Conservation (phyloP, 2,113 vertebrate genomes). For the Labeo catla region DNA sequence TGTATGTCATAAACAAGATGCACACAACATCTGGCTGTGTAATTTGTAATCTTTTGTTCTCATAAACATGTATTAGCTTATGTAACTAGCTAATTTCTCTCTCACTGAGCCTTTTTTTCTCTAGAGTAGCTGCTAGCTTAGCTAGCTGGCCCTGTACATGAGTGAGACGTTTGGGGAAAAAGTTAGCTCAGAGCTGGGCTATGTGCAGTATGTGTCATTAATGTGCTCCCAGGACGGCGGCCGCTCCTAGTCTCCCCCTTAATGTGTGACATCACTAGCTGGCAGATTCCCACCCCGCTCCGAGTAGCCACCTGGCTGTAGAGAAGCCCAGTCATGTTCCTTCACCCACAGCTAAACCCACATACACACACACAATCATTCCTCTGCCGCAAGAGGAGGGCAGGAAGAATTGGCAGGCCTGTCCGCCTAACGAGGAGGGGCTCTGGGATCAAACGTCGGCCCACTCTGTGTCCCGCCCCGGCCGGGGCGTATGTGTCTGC, state of each 20-base stretch:
- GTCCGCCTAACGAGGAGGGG: slow-evolving; percentile 43
- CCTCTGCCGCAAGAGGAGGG: slow-evolving; percentile 10
- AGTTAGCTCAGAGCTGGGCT: slow-evolving; percentile 46
- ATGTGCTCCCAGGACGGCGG: slow-evolving; percentile 46
- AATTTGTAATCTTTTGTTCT: neutral
- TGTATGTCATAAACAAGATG: neutral
- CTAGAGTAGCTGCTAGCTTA: neutral
- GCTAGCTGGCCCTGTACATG: neutral
- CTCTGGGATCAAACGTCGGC: slow-evolving; percentile 36
- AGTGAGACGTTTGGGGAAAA: slow-evolving; percentile 35
- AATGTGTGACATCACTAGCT: slow-evolving; percentile 48
- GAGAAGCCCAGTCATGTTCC: slow-evolving; percentile 23
- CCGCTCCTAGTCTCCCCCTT: slow-evolving; percentile 38
- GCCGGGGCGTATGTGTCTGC: slow-evolving; percentile 8
- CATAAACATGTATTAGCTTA: neutral
- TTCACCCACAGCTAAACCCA: slow-evolving; percentile 49
- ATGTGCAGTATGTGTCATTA: slow-evolving; percentile 49
- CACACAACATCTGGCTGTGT: neutral
- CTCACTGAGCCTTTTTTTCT: neutral
- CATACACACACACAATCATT: slow-evolving; percentile 9
- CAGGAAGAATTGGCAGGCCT: slow-evolving; percentile 33
- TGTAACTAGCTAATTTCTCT: neutral
- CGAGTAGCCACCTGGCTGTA: slow-evolving; percentile 31
- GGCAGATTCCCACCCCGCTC: slow-evolving; percentile 15
- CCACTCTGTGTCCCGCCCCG: slow-evolving; percentile 2